Base-by-base conservation (phyloP, 2,888 invertebrate genomes). In the Ichneumoninae sp. region DNA sequence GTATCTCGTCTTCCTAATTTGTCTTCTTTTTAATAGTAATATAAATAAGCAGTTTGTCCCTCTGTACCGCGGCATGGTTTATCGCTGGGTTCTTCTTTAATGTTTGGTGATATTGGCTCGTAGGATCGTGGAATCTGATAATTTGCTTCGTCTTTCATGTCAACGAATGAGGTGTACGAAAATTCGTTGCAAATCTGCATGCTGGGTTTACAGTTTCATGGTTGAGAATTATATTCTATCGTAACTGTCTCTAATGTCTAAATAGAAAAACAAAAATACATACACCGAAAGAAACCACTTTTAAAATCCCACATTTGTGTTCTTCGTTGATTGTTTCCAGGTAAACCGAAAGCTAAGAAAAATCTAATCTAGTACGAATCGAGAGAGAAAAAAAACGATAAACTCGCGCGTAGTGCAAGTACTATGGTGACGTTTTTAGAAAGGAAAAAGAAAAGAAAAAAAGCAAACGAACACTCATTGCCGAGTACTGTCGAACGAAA, bases 301-400 rank as follows among this genome's bases (percentile, higher is more conserved):
- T 81, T 57, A 44, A 81, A 80, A 82, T 82, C 83, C 47, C 71
- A 74, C 66, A 80, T 80, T 82, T 88, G 88, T 88, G 89, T 90
- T 91, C 86, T 90, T 88, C 89, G 87, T 92, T 93, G 89, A 91
- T 89, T 91, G 88, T 91, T 92, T 89, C 60, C 93, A 93, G 92
- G 92, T 93, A 92, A 91, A 87, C 91, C 89, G 90, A 91, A 90
- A 90, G 88, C 90, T 90, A 91, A 89, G 88, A 88, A 89, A 83
- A 77, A 78, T 81, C 86, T 91, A 88, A 89, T 88, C 88, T 90
- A 91, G 88, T 88, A 89, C 86, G 87, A 88, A 89, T 75, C 71
- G 82, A 71, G 77, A 78, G 65, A 84, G 69, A 86, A 80, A 78
- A 80, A 65, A 70, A 83, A 80, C 68, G 70, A 76, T 70, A 36